Percentiles rank a stretch among this genome's conserved stretches.
Evolutionary conservation across 2,113 vertebrate species (phyloP).

Genomic region (Aleadryas rufinucha): DNA sequence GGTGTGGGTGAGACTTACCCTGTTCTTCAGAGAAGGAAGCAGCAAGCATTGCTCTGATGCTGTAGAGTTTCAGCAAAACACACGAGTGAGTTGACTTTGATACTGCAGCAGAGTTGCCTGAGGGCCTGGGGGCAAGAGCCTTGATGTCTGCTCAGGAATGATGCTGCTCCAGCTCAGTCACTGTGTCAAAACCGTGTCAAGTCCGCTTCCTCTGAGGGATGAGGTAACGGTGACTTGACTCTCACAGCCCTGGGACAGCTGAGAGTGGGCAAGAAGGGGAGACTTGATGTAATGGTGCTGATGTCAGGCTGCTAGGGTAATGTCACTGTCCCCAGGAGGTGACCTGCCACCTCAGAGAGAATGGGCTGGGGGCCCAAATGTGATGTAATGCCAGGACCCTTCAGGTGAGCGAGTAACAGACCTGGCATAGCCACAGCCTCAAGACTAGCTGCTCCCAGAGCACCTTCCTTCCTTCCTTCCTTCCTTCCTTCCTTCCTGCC

Average conservation of each 20-base stretch:
- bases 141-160: not conserved
- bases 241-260: not conserved
- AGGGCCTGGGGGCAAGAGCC: not conserved
- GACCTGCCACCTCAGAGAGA: not conserved
- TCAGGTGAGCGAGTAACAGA: not conserved
- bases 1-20: not conserved
- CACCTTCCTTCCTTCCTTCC: not conserved
- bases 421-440: rapidly evolving
- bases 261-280: not conserved
- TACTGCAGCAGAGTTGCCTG: not conserved
- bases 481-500: not conserved
- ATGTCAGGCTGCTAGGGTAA: not conserved
- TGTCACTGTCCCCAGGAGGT: not conserved
- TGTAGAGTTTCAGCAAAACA: not conserved
- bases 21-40: not conserved
- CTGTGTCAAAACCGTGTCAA: not conserved
- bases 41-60: not conserved
- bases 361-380: not conserved
- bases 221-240: rapidly evolving
- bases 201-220: rapidly evolving
- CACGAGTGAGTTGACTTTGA: not conserved
- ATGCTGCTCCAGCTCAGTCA: not conserved
- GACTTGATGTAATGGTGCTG: not conserved
- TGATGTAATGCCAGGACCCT: not conserved
- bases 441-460: not conserved